A percentile compares a stretch with the other conserved stretches of the same genome.
These are phyloP conservation scores for Oscheius onirici DNA, from an alignment of 2,888 invertebrate genomes.

Conservation along the genomic window DNA sequence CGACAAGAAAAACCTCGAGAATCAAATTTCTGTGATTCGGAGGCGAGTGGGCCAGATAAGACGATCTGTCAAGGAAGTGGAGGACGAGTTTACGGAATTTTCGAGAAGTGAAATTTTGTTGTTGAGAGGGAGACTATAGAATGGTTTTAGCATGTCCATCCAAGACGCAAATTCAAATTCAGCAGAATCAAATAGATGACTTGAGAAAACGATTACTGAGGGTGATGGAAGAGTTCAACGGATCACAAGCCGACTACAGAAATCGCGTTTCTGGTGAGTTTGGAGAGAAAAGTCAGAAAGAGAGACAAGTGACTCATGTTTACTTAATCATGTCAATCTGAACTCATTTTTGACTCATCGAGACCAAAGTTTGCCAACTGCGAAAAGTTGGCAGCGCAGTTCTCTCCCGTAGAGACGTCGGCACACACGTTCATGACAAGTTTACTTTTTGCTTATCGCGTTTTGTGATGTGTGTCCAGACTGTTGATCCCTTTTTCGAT, in stretches of 20 bases:
- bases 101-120: slow-evolving; percentile 39
- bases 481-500: not conserved
- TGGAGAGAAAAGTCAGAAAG: not conserved
- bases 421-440: not conserved
- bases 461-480: not conserved
- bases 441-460: not conserved
- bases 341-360: not conserved
- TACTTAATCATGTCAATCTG: not conserved
- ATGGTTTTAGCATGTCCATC: slow-evolving; percentile 43
- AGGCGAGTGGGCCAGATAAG: slow-evolving; percentile 44
- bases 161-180: slow-evolving; percentile 51
- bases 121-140: not conserved
- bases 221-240: slow-evolving; percentile 62
- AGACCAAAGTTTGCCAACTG: not conserved
- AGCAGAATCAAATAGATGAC: slow-evolving; percentile 64
- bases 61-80: slow-evolving; percentile 52
- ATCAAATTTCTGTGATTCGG: slow-evolving; percentile 57
- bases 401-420: not conserved
- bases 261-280: slow-evolving; percentile 65
- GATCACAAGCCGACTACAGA: slow-evolving; percentile 65
- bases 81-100: slow-evolving; percentile 57
- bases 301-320: not conserved
- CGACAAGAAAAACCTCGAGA: slow-evolving; percentile 57
- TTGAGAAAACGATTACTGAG: slow-evolving; percentile 59
- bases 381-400: too few relatives aligned